Evolutionary conservation across 2,888 invertebrate species (phyloP), one percentile per base, ranked within the genome.

Genomic region (Drosophila subsilvestris): DNA sequence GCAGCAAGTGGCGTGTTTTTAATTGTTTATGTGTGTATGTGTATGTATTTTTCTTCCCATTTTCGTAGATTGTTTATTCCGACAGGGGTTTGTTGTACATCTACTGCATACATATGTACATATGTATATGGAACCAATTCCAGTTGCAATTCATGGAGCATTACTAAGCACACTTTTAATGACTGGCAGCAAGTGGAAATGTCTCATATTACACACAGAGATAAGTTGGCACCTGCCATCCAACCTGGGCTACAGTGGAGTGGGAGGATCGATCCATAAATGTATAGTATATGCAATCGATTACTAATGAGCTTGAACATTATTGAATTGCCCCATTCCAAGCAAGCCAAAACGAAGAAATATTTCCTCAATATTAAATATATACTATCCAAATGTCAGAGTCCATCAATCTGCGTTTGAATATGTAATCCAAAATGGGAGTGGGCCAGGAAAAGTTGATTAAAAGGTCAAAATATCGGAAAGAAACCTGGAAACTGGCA

Each of bases 1-100:
- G 70, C 67, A 81, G 70, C 67, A 81, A 71, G 45, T 76, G 70
- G 82, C 79, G 82, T 80, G 82, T 62, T 80, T 80, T 79, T 73
- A 81, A 81, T 81, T 81, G 66, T 61, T 67, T 45, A 32, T 32
- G 3, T n/a, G n/a, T n/a, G 20, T 20, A 20, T 20, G 3, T 20
- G 27, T 9, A 27, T 27, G 27, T 59, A 22, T 44, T 72, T 72
- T 22, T n/a, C n/a, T 29, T 14, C 9, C 17, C 37, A 2, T 6
- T 22, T 17, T 14, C 2, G 14, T 22, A 7, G 18, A 14, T 22
- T 20, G 22, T 17, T 20, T 20, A 32, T 12, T 3, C 0, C 32
- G 32, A 14, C 7, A 0, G n/a, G 14, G n/a, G 56, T 14, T 63
- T 22, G 12, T 58, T 20, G 22, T 22, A 22, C 22, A 17, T n/a